Evolutionary conservation across 2,113 vertebrate genomes (phyloP).

Genomic region (Dryoscopus gambensis): DNA sequence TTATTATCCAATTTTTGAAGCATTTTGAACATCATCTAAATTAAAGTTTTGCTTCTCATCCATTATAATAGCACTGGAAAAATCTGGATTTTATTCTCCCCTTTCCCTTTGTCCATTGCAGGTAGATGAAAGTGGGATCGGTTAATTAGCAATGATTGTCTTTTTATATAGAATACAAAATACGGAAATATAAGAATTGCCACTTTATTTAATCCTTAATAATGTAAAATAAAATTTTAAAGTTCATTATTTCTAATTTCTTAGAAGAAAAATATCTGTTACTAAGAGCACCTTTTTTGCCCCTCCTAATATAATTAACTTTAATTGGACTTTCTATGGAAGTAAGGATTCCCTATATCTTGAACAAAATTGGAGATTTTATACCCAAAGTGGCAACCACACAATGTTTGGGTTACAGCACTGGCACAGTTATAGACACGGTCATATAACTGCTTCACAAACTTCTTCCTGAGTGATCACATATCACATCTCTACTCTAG

Average conservation of each 20-base stretch:
- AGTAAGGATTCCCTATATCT: not conserved
- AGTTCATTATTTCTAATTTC: not conserved
- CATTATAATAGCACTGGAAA: not conserved
- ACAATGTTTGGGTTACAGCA: not conserved
- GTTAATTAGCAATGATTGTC: not conserved
- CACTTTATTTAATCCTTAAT: not conserved
- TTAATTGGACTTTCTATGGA: not conserved
- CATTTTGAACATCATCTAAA: not conserved
- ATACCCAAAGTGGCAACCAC: not conserved
- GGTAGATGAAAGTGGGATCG: not conserved
- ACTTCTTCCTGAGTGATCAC: not conserved
- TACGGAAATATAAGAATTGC: fast-evolving
- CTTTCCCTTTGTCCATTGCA: not conserved
- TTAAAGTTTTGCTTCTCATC: not conserved
- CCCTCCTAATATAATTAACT: not conserved
- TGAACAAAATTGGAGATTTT: not conserved
- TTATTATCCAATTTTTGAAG: not conserved
- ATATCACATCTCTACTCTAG: not conserved
- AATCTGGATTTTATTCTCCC: not conserved
- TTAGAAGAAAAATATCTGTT: not conserved
- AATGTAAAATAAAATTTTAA: not conserved
- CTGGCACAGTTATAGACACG: not conserved
- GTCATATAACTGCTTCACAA: not conserved
- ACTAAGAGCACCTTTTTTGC: not conserved
- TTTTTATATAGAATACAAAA: not conserved